phyloP scores from a whole-genome alignment of 2,113 vertebrate genomes.

The Prolemur simus region DNA sequence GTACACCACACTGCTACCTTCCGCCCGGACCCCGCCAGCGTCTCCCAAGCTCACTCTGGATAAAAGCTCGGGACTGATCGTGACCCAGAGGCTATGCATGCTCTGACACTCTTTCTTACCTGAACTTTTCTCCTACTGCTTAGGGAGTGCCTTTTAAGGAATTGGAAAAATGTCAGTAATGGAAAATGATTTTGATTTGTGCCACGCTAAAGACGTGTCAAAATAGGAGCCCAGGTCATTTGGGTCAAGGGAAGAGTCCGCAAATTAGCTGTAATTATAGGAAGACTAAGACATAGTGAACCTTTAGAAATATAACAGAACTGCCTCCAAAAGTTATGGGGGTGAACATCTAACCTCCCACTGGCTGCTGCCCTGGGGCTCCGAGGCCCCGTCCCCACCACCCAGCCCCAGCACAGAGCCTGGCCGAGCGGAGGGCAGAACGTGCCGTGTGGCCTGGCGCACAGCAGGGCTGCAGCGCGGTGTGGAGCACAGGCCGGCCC shows the following conservation, averaged over 20 bases:
- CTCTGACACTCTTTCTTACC: neutral
- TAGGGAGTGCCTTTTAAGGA: neutral
- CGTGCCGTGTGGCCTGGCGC: accelerated
- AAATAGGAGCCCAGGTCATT: neutral
- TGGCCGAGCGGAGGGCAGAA: accelerated
- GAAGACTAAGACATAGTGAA: neutral
- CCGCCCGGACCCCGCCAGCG: accelerated
- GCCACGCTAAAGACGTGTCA: neutral
- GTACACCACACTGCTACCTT: accelerated
- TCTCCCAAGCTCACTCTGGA: neutral
- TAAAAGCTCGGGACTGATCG: neutral
- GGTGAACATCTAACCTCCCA: too few relatives aligned
- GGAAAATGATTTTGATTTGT: neutral
- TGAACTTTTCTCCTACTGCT: too few relatives aligned
- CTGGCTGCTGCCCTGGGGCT: too few relatives aligned
- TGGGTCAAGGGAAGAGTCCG: neutral
- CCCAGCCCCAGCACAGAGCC: neutral
- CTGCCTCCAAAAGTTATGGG: neutral
- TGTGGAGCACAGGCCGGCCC: accelerated
- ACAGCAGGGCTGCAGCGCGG: accelerated
- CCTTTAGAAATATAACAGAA: neutral
- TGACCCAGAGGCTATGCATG: neutral
- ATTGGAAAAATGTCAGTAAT: neutral
- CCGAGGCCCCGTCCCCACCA: accelerated
- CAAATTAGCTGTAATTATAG: neutral